phyloP scores from a whole-genome alignment of 2,113 vertebrate species.

The Plestiodon gilberti region DNA sequence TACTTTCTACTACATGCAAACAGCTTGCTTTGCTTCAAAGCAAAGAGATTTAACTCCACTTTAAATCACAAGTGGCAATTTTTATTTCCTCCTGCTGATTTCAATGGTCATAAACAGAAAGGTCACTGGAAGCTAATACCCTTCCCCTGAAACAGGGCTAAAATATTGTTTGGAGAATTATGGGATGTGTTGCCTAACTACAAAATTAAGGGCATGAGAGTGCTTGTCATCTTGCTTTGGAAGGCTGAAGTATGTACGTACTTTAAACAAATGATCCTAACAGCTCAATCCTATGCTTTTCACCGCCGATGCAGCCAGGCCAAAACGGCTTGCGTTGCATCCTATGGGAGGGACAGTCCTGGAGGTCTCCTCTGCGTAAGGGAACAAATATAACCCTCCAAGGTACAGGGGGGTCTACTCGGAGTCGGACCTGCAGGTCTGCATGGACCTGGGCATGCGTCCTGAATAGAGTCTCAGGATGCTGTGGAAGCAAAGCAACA shows the following conservation, averaged over 20 bases:
- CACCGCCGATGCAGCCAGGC: too few species aligned
- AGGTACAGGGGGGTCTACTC: too few species aligned
- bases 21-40: not conserved
- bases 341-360: too few species aligned
- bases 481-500: too few species aligned
- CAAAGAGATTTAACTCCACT: not conserved
- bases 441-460: too few species aligned
- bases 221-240: not conserved
- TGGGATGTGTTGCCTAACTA: not conserved
- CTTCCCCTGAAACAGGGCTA: not conserved
- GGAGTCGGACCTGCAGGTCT: too few species aligned
- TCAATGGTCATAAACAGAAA: not conserved
- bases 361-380: too few species aligned
- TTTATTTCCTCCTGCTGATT: not conserved
- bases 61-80: not conserved
- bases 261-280: not conserved
- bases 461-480: not conserved
- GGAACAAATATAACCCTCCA: too few species aligned
- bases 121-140: too few species aligned
- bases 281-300: too few species aligned
- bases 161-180: not conserved
- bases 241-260: not conserved
- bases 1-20: not conserved
- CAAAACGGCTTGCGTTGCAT: too few species aligned
- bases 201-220: not conserved